Percentiles rank a stretch among this genome's conserved stretches.
These are phyloP conservation scores for Austrofundulus limnaeus DNA, from an alignment of 2,113 vertebrate species.

Conservation along the genomic window DNA sequence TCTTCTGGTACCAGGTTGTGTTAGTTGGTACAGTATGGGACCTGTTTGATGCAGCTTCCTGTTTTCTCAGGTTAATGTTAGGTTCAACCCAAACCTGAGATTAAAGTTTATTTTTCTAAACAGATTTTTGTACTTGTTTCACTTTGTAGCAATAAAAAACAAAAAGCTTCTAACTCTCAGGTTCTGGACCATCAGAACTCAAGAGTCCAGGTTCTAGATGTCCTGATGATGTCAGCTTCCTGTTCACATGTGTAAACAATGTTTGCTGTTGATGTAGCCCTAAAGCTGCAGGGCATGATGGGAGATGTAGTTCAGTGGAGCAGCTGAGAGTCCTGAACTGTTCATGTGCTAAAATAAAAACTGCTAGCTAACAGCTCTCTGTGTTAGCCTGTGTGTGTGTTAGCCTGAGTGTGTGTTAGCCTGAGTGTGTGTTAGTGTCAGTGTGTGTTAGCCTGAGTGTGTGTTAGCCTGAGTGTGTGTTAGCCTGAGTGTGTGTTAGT, in stretches of 20 bases:
- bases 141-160: background rate
- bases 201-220: too few relatives aligned
- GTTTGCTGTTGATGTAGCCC: slow-evolving; percentile 45
- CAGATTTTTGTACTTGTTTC: background rate
- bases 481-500: background rate
- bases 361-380: too few relatives aligned
- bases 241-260: background rate
- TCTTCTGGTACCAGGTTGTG: background rate
- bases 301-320: slow-evolving; percentile 40
- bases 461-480: too few relatives aligned
- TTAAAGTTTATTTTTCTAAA: background rate
- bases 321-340: slow-evolving; percentile 16
- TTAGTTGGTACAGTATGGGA: background rate
- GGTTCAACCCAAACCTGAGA: too few relatives aligned
- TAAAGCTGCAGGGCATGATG: slow-evolving; percentile 44
- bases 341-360: slow-evolving; percentile 49
- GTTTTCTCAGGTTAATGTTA: too few relatives aligned
- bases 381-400: too few relatives aligned
- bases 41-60: background rate
- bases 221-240: too few relatives aligned
- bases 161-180: background rate
- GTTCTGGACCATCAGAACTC: background rate
- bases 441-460: too few relatives aligned
- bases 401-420: too few relatives aligned
- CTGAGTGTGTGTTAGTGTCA: background rate